phyloP scores from a whole-genome alignment of 2,113 vertebrate species.

The Haplotaxodon microlepis region DNA sequence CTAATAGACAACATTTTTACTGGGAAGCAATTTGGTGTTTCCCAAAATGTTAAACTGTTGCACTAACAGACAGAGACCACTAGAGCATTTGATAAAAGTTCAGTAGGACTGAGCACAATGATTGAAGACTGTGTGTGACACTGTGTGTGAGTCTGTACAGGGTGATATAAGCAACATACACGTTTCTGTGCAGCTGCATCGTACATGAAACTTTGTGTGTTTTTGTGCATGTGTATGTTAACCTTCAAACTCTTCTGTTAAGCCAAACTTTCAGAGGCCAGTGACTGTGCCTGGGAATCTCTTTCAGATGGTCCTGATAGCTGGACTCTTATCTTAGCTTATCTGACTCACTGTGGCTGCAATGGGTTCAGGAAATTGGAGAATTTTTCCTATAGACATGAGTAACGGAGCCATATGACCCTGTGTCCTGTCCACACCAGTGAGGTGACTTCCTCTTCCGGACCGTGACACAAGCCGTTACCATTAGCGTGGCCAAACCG shows the following conservation, averaged over 20 bases:
- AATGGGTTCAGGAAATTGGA: slow-evolving; percentile 63
- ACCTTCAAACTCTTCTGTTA: slow-evolving; percentile 6
- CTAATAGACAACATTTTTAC: neutral
- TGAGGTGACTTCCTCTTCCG: slow-evolving; percentile 12
- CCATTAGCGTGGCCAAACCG: neutral
- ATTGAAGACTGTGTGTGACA: neutral
- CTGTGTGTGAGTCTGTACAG: neutral
- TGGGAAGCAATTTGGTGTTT: neutral
- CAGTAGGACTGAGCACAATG: neutral
- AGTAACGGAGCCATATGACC: slow-evolving; percentile 24
- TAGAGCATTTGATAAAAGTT: neutral
- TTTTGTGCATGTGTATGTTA: neutral
- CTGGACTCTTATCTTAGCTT: neutral
- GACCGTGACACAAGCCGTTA: neutral
- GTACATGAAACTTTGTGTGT: neutral
- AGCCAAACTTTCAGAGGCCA: slow-evolving; percentile 9
- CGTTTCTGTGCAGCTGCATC: neutral
- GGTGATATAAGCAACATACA: neutral
- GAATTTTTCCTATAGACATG: slow-evolving; percentile 42
- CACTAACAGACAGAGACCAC: neutral
- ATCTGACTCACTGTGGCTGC: slow-evolving; percentile 21
- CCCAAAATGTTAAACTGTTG: neutral
- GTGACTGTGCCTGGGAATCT: slow-evolving; percentile 23
- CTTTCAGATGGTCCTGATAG: slow-evolving; percentile 53
- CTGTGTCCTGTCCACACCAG: slow-evolving; percentile 17